Evolutionary conservation across 2,888 invertebrate species (phyloP), one percentile per base, ranked within the genome.

Genomic region (Caenorhabditis sp.): DNA sequence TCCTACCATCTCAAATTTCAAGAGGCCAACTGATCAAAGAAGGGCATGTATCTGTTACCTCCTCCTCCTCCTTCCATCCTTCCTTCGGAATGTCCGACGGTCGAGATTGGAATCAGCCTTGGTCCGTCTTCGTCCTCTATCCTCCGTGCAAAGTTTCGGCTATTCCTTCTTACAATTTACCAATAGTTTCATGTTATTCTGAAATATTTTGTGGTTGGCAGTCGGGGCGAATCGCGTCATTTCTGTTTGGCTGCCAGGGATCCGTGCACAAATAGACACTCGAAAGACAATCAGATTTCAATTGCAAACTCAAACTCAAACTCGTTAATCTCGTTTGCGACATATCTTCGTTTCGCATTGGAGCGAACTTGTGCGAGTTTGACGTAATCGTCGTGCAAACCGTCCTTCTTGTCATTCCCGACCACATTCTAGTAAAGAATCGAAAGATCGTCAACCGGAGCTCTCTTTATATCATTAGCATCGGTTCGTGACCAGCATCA

Each of bases 401-500:
- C 17, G 17, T 41, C 41, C n/a, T n/a, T n/a, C n/a, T n/a, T n/a
- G n/a, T n/a, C n/a, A n/a, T n/a, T 41, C 15, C 41, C 17, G 45
- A 45, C 45, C 45, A 45, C 45, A 45, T 24, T 45, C 45, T 45
- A 45, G 45, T 45, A 45, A n/a, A 50, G 52, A 52, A 52, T 52
- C 52, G 52, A 35, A 52, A 52, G 52, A 32, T 52, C 52, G 27
- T 1, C 30, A 30, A 50, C 17, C 30, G 15, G 37, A 41, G 41
- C 41, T 20, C 13, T n/a, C n/a, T n/a, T n/a, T n/a, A n/a, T n/a
- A n/a, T n/a, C n/a, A n/a, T n/a, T n/a, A n/a, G n/a, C n/a, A n/a
- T n/a, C n/a, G n/a, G n/a, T n/a, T n/a, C 3, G 13, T 13, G 17
- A 41, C 17, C 6, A 13, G 15, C 41, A 41, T n/a, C 41, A 41